Conservation (phyloP, 2,797 vertebrate species). For the Petrocephalus sullivani region DNA sequence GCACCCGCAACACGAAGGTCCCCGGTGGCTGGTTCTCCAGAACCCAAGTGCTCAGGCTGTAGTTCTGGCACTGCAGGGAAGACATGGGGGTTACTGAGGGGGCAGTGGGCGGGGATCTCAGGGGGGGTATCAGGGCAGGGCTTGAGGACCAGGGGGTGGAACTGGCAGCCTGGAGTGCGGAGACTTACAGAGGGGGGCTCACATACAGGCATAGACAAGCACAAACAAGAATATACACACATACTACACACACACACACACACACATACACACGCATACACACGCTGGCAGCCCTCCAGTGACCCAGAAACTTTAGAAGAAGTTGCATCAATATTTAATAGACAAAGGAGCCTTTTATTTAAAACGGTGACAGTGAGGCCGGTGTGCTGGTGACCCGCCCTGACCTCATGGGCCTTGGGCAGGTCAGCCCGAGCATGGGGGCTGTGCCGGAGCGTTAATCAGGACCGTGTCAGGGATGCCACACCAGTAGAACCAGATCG, state of each 20-base stretch:
- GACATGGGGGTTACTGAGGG: slow-evolving; percentile 15
- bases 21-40: slow-evolving; percentile 79
- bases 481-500: not conserved
- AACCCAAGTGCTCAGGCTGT: slow-evolving; percentile 70
- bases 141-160: not conserved
- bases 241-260: not conserved
- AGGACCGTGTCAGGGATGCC: not conserved
- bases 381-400: not conserved
- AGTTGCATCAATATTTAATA: not conserved
- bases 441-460: not conserved
- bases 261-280: not conserved
- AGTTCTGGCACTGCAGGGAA: slow-evolving; percentile 70
- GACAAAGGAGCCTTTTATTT: not conserved
- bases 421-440: not conserved
- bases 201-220: not conserved
- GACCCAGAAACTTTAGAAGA: not conserved
- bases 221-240: not conserved
- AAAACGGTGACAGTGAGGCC: not conserved
- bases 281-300: not conserved
- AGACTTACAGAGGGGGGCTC: not conserved
- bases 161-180: not conserved
- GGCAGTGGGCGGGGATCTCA: not conserved
- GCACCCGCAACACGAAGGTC: slow-evolving; percentile 67
- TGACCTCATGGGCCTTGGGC: not conserved
- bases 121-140: not conserved